Conservation (phyloP, 2,888 invertebrate species). For the Lasiommata megera region DNA sequence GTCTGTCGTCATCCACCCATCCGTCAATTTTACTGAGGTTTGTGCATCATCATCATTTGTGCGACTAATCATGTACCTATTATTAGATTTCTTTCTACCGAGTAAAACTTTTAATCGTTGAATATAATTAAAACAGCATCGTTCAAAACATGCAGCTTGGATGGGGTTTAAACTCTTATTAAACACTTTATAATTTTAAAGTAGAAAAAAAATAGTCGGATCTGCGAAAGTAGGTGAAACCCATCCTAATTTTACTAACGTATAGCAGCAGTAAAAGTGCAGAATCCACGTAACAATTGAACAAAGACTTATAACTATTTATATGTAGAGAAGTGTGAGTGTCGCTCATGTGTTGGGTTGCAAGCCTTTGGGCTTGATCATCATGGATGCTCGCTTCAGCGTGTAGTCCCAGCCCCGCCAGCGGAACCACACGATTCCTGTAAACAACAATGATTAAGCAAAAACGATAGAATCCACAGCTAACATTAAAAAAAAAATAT, state of each 20-base stretch:
- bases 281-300: conserved; percentile 69
- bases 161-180: no score
- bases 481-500: no score
- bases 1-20: no score
- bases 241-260: background rate
- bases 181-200: no score
- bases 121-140: no score
- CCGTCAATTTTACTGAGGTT: no score
- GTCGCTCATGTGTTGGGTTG: conserved; percentile 70
- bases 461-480: no score
- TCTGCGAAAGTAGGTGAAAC: background rate
- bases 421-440: conserved; percentile 96
- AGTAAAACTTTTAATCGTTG: no score
- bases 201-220: background rate
- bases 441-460: conserved; percentile 28
- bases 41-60: no score
- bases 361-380: conserved; percentile 92
- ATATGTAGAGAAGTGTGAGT: conserved; percentile 16
- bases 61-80: no score
- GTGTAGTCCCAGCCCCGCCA: conserved; percentile 98
- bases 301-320: conserved; percentile 54
- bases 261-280: conserved; percentile 16
- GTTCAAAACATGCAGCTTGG: no score
- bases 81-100: no score
- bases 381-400: conserved; percentile 93